Evolutionary conservation across 2,888 invertebrate genomes (phyloP).

Genomic region (Aporophyla nigra): DNA sequence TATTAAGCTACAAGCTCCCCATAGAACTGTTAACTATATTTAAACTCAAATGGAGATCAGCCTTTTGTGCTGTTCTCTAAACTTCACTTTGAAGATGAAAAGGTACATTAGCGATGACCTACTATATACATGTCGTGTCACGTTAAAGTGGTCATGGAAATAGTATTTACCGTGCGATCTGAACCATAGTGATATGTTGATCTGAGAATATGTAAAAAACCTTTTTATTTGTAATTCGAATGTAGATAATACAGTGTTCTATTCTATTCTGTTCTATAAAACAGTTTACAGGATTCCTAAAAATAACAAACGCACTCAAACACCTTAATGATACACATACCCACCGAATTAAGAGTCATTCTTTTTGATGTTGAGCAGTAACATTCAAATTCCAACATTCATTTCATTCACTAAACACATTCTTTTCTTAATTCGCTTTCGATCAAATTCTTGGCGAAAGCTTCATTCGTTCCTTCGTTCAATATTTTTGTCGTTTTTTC

Average conservation of each 20-base stretch:
- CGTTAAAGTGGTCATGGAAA: not conserved
- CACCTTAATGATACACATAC: not conserved
- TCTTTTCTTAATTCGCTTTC: constrained; percentile 1
- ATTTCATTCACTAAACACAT: constrained; percentile 6
- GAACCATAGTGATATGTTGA: not conserved
- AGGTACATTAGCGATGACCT: not conserved
- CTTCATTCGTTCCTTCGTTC: not conserved
- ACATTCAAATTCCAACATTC: constrained; percentile 7
- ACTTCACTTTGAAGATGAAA: not conserved
- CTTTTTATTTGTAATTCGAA: not conserved
- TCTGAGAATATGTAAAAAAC: not conserved
- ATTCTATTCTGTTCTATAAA: not conserved
- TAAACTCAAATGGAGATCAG: not conserved
- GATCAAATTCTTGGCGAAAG: not conserved
- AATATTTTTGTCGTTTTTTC: not conserved
- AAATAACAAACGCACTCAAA: constrained; percentile 4
- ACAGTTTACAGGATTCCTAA: not conserved
- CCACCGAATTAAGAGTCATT: constrained; percentile 3
- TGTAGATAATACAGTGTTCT: not conserved
- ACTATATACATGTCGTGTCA: not conserved
- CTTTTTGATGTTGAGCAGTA: constrained; percentile 17
- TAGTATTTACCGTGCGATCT: not conserved
- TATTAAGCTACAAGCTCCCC: too few species aligned
- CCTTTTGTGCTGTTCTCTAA: not conserved
- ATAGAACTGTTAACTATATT: not conserved